Conservation (phyloP, 2,888 invertebrate species). For the Lasioglossum leucozonium region DNA sequence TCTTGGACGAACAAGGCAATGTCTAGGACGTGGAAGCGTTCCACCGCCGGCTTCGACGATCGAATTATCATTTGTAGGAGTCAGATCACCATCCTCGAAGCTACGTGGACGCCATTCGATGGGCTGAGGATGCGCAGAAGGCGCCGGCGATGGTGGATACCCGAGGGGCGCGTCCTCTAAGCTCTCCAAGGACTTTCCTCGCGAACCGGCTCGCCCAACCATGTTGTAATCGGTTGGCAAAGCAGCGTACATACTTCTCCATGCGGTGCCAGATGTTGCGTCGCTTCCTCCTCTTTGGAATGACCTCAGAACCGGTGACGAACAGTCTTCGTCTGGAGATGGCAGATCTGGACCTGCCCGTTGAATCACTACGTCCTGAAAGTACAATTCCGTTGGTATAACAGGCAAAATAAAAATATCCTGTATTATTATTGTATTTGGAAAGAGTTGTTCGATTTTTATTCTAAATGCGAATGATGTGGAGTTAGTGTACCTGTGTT, state of each 20-base stretch:
- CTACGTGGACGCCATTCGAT: constrained; percentile 89
- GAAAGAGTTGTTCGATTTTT: background rate
- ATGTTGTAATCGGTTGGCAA: constrained; percentile 77
- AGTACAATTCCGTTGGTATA: background rate
- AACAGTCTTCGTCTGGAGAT: constrained; percentile 83
- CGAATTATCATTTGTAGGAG: constrained; percentile 93
- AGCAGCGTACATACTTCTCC: constrained; percentile 84
- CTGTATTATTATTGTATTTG: background rate
- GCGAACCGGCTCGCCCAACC: constrained; percentile 88
- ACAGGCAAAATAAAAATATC: background rate
- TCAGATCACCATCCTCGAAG: constrained; percentile 96
- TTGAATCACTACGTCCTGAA: constrained; percentile 82
- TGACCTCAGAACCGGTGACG: constrained; percentile 82
- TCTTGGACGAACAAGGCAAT: constrained; percentile 91
- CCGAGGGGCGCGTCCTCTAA: constrained; percentile 89
- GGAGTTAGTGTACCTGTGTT: constrained; percentile 80
- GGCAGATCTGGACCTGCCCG: constrained; percentile 82
- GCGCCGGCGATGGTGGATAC: constrained; percentile 82
- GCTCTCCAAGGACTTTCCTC: constrained; percentile 94
- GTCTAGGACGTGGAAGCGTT: constrained; percentile 93
- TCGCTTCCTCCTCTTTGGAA: constrained; percentile 78
- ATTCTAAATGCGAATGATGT: background rate
- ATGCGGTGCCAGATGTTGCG: constrained; percentile 72
- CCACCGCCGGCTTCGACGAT: constrained; percentile 88
- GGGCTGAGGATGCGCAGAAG: constrained; percentile 83